Evolutionary conservation across 2,888 invertebrate species (phyloP), one percentile per base, ranked within the genome.

Genomic region (Leptopilina syphax): DNA sequence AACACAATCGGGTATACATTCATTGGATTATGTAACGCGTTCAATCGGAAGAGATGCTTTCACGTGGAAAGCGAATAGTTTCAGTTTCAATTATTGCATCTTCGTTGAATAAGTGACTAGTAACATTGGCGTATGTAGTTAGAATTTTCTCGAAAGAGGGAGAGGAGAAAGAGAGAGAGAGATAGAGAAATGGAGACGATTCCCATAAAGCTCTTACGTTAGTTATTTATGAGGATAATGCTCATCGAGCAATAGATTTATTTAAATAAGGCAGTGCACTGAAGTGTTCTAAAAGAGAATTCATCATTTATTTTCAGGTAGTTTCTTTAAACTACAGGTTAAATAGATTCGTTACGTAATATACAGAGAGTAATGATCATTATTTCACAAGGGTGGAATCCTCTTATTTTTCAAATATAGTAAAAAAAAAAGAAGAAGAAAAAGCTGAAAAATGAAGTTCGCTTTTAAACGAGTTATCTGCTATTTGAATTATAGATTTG

Each of bases 1-100:
- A 73, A 41, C 34, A 73, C 73, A 73, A 60, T 73, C 73, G 70
- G n/a, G 57, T 73, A 73, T 54, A 73, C 73, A n/a, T 34, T 73
- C 34, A 18, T 57, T 34, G 41, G n/a, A 41, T 73, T 73, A 73
- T 73, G 73, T n/a, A 73, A 73, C 73, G 57, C 54, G n/a, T 60
- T 60, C 73, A 57, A 73, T 73, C 73, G 57, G 57, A 73, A 73
- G 73, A 73, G 57, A 73, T 73, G 73, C 73, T 73, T 73, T 73
- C 73, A 57, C 73, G 73, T 73, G 73, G 73, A 73, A 73, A 73
- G 73, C 54, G 41, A 73, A 57, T 73, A 73, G 73, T 73, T 73
- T 60, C 73, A 57, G 57, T 73, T 73, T 73, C 73, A 73, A 60
- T 73, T 70, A 70, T 34, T 73, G 73, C 73, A 73, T 57, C 73